Percentiles rank a stretch among this genome's conserved stretches.
Conservation (phyloP, 2,888 invertebrate species). For the Cordilura impudica region DNA sequence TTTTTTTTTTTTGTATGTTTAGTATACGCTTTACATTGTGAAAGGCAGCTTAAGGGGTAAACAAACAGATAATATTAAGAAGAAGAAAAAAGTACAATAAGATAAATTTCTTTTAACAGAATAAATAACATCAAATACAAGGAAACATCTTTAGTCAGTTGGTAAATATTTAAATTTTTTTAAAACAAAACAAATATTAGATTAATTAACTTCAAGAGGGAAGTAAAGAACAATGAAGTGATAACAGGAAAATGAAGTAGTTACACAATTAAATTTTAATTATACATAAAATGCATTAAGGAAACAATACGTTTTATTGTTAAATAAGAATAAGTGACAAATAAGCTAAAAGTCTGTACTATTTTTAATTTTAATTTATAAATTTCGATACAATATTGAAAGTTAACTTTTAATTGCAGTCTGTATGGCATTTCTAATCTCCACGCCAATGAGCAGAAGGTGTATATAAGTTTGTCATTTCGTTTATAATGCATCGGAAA, state of each 20-base stretch:
- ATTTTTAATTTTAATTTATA: no score
- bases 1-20: no score
- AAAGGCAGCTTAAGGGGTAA: constrained; percentile 34
- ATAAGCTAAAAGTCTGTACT: no score
- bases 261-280: not conserved
- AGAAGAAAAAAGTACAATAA: not conserved
- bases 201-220: not conserved
- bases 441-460: no score
- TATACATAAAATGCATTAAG: not conserved
- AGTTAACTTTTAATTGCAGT: no score
- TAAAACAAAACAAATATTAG: not conserved
- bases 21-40: constrained; percentile 33
- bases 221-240: not conserved
- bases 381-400: no score
- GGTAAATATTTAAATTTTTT: not conserved
- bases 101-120: not conserved
- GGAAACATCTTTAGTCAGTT: constrained; percentile 7
- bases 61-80: constrained; percentile 24
- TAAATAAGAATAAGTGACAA: no score
- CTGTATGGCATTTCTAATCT: no score
- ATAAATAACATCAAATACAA: constrained; percentile 10
- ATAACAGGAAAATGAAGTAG: not conserved
- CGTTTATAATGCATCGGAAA: no score
- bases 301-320: not conserved
- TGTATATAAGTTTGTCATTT: no score